Evolutionary conservation across 2,797 vertebrate genomes (phyloP).

Genomic region (Glossophaga mutica): DNA sequence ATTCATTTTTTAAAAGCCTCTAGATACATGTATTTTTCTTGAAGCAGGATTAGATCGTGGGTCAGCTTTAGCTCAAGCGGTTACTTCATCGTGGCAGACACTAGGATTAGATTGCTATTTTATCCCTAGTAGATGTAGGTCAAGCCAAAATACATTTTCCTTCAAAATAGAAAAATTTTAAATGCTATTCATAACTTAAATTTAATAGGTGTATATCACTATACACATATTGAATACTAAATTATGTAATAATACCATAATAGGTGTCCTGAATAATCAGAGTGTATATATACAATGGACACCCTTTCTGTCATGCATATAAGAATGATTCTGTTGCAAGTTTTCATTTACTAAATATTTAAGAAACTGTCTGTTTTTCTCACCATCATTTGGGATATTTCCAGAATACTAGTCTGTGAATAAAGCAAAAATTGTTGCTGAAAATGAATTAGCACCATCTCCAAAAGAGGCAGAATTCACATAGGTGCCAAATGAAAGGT

Average conservation of each 20-base stretch:
- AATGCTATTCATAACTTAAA: not conserved
- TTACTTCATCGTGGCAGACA: too few species aligned
- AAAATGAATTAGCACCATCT: constrained; percentile 56
- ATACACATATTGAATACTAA: not conserved
- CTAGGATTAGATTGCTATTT: not conserved
- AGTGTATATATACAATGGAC: constrained; percentile 6
- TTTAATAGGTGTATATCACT: not conserved
- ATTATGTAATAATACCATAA: not conserved
- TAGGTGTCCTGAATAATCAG: constrained; percentile 46
- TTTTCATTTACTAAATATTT: constrained; percentile 59
- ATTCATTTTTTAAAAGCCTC: not conserved
- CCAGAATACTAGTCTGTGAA: constrained; percentile 52
- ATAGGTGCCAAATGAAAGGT: not conserved
- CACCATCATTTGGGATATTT: constrained; percentile 43
- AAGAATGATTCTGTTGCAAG: constrained; percentile 57
- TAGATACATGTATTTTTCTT: not conserved
- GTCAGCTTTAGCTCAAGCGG: too few species aligned
- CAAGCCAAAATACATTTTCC: not conserved
- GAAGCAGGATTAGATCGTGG: not conserved
- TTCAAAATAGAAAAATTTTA: not conserved
- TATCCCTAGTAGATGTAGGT: not conserved
- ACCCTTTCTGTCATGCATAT: constrained; percentile 35
- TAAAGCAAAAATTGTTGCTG: constrained; percentile 41
- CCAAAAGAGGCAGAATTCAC: not conserved
- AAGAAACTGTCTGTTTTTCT: constrained; percentile 53